A percentile compares a stretch with the other conserved stretches of the same genome.
phyloP scores from a whole-genome alignment of 2,797 vertebrate genomes.

The Acomys russatus region DNA sequence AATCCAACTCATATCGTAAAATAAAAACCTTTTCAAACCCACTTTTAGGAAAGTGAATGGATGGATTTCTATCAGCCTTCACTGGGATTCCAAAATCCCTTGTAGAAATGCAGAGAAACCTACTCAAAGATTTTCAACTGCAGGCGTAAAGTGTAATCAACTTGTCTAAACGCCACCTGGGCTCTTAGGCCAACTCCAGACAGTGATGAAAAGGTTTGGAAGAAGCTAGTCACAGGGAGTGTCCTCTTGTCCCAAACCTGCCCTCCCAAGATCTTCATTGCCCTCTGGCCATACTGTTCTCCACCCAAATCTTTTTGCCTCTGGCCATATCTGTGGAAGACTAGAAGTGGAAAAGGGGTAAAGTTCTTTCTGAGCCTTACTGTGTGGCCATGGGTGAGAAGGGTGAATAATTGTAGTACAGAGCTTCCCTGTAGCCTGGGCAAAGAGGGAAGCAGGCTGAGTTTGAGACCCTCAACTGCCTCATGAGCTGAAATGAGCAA shows the following conservation, averaged over 20 bases:
- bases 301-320: background rate
- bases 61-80: slow-evolving; percentile 13
- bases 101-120: background rate
- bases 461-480: background rate
- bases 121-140: background rate
- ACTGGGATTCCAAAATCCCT: background rate
- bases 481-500: background rate
- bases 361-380: background rate
- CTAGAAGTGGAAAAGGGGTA: too few relatives aligned
- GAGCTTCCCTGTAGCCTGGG: background rate
- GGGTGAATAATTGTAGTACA: background rate
- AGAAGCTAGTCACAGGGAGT: background rate
- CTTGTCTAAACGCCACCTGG: slow-evolving; percentile 13
- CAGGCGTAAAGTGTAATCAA: background rate
- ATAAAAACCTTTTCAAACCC: slow-evolving; percentile 34
- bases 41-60: background rate
- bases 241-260: too few relatives aligned
- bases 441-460: background rate
- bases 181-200: background rate
- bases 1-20: slow-evolving; percentile 25
- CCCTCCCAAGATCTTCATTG: background rate
- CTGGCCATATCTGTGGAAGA: background rate
- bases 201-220: background rate
- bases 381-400: background rate
- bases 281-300: background rate